phyloP scores from a whole-genome alignment of 2,888 invertebrate species.

The Temnothorax rugatulus region DNA sequence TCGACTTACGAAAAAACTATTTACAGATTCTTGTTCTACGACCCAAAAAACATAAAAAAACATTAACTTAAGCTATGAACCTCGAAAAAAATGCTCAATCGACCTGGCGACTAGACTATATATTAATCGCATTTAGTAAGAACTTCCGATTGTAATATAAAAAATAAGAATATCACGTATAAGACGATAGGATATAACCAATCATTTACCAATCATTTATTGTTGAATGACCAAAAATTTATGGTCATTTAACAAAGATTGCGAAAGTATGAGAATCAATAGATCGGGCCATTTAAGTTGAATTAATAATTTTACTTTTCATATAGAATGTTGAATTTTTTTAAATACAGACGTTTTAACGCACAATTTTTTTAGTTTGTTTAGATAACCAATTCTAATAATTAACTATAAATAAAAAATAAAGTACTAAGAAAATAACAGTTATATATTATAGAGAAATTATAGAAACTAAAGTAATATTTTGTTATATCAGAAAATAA shows the following conservation, averaged over 20 bases:
- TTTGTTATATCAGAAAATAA: neutral
- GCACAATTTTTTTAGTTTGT: too few species aligned
- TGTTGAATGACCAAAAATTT: neutral
- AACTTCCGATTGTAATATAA: neutral
- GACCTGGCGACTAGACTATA: too few species aligned
- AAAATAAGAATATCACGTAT: slow-evolving; percentile 1
- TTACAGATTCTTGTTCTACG: too few species aligned
- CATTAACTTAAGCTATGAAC: too few species aligned
- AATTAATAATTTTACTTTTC: neutral
- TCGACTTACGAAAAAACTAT: too few species aligned
- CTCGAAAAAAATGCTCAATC: too few species aligned
- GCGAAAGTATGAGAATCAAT: neutral
- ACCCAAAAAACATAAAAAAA: too few species aligned
- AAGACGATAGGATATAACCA: neutral
- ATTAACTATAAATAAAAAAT: neutral
- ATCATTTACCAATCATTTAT: neutral
- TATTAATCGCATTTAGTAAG: neutral
- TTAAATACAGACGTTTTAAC: neutral
- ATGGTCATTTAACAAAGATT: neutral
- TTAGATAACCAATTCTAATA: neutral
- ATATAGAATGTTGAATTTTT: neutral
- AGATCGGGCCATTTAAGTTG: neutral
- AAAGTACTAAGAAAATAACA: neutral
- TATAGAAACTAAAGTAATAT: neutral
- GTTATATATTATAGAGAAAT: neutral